Evolutionary conservation across 2,797 vertebrate genomes (phyloP), one percentile per base, ranked within the genome.

Genomic region (Acestrorhynchus altus): DNA sequence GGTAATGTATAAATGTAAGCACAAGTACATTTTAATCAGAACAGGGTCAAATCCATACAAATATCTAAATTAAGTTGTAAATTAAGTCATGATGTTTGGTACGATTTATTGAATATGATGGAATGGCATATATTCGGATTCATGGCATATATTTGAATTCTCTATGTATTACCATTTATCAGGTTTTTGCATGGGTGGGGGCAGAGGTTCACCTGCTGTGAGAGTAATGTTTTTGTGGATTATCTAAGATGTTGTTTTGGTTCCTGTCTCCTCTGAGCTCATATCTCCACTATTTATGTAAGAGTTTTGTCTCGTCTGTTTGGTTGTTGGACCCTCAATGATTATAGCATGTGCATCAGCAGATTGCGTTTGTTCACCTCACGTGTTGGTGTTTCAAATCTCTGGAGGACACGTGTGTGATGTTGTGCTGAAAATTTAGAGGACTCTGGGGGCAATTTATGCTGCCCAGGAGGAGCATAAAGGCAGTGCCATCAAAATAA

Each of bases 261-360:
- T 18, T 31, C 1, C 40, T 7, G 63, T 22, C 42, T 22, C 42
- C 16, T 26, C 9, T 18, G 44, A 26, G 65, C 24, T 28, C 15
- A 9, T 31, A 68, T 35, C 28, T 24, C 20, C 18, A 31, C 46
- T 4, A 1, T 15, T 51, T 68, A 51, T 28, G 46, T 51, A 68
- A 68, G 64, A 67, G 16, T 18, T 28, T 49, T 22, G 24, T 18
- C 16, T 49, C 8, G 24, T 28, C 16, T 51, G 65, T 31, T 68
- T 49, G 31, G 24, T 26, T 49, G 64, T 15, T 66, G 20, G 22
- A 65, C 42, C 24, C 42, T 16, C n/a, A 46, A 66, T 49, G 65
- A 47, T 71, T 57, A 57, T 71, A 57, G 8, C 69, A 71, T 22
- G 6, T 44, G 51, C 31, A 18, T 26, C 31, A 13, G 28, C 20